phyloP scores from a whole-genome alignment of 2,113 vertebrate species.

The Ammodytes dubius region DNA sequence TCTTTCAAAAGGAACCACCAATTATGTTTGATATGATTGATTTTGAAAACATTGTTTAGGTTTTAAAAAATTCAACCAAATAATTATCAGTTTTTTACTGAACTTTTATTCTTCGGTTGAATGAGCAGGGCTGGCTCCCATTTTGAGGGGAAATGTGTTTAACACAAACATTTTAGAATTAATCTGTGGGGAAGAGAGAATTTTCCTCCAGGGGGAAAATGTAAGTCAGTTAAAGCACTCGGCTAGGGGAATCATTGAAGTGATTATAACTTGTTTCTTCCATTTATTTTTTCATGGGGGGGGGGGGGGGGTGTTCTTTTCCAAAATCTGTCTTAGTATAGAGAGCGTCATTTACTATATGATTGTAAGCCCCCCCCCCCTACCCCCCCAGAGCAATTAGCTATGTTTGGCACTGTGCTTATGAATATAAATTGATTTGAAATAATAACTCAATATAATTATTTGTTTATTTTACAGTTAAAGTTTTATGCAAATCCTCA shows the following conservation, averaged over 20 bases:
- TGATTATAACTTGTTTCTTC: not conserved
- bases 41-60: conserved; percentile 43
- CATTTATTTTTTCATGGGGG: too few relatives aligned
- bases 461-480: conserved; percentile 30
- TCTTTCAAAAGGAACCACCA: conserved; percentile 34
- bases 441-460: not conserved
- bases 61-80: conserved; percentile 43
- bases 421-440: too few relatives aligned
- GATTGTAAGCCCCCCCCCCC: too few relatives aligned
- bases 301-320: too few relatives aligned
- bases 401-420: too few relatives aligned
- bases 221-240: conserved; percentile 32
- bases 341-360: too few relatives aligned
- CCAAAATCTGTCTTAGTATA: too few relatives aligned
- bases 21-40: conserved; percentile 47
- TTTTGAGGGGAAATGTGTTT: conserved; percentile 67
- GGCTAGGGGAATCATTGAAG: conserved; percentile 21
- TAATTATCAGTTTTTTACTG: conserved; percentile 55
- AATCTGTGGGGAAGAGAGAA: conserved; percentile 46
- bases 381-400: too few relatives aligned
- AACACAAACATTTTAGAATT: conserved; percentile 53
- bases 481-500: too few relatives aligned
- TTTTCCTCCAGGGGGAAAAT: conserved; percentile 32
- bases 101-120: conserved; percentile 60
- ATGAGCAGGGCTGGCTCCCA: conserved; percentile 62